phyloP scores from a whole-genome alignment of 2,113 vertebrate species.

The Eretmochelys imbricata region DNA sequence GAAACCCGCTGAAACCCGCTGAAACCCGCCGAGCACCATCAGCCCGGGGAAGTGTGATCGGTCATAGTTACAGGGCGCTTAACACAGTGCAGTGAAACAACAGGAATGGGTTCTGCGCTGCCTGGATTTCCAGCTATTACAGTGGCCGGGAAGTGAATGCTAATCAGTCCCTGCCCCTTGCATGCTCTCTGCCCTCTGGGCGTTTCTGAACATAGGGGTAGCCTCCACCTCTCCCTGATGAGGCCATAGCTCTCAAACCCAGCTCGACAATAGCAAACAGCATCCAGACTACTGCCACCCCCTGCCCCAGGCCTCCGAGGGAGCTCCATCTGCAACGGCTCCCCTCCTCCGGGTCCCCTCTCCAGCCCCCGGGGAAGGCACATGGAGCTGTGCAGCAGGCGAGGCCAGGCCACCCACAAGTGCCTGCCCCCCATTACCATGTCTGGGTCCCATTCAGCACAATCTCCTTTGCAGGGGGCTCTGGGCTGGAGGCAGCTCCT shows the following conservation, averaged over 20 bases:
- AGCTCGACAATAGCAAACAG: too few relatives aligned
- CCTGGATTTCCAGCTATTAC: fast-evolving
- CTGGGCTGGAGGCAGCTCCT: too few relatives aligned
- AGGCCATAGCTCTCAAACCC: not conserved
- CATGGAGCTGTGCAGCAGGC: too few relatives aligned
- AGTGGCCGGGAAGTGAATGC: fast-evolving
- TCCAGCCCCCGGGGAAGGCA: not conserved
- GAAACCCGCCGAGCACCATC: not conserved
- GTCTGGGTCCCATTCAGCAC: too few relatives aligned
- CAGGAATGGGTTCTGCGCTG: not conserved
- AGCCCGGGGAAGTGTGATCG: not conserved
- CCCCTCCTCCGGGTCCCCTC: not conserved
- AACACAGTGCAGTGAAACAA: not conserved
- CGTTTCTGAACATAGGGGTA: too few relatives aligned
- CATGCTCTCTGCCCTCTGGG: too few relatives aligned
- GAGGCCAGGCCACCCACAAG: too few relatives aligned
- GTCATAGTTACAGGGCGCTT: constrained; percentile 42
- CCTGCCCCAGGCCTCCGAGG: not conserved
- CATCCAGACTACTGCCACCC: too few relatives aligned
- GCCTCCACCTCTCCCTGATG: too few relatives aligned
- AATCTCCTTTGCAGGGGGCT: too few relatives aligned
- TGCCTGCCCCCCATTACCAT: too few relatives aligned
- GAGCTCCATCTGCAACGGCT: not conserved
- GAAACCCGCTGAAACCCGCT: not conserved
- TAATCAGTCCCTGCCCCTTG: not conserved